Evolutionary conservation across 2,888 invertebrate genomes (phyloP), one percentile per base, ranked within the genome.

Genomic region (Margaritifera margaritifera): DNA sequence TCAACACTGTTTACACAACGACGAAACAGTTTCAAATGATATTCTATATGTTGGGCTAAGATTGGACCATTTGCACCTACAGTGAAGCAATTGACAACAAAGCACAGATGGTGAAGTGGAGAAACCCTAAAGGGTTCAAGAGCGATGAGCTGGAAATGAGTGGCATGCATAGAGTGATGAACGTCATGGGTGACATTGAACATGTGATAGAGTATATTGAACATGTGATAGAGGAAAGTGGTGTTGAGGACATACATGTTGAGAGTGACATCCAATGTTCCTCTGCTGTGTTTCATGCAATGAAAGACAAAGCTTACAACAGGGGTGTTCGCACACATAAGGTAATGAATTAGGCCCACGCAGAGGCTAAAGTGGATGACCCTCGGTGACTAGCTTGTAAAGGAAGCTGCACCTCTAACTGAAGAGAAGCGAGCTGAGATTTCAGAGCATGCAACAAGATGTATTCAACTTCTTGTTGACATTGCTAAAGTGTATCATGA

Each of bases 11-110:
- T 18, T 67, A 67, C 27, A 65, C 56, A 3, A 55, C 60, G 68
- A 71, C 57, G 68, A 64, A 68, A 59, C 51, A n/a, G 4, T 68
- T 68, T 54, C 51, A 68, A 54, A 4, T n/a, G 24, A n/a, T 71
- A 42, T 68, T 68, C 31, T 52, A 59, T 50, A 20, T 64, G 2
- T 50, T 64, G 27, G 67, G 64, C 4, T 66, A 71, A 60, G 54
- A 63, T 20, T 71, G 64, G 66, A 67, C 63, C 5, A 52, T 62
- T 57, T 55, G 66, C 24, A 71, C 67, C n/a, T 71, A 62, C 53
- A 62, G 66, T 51, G 71, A 67, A 59, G 63, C 71, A 19, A 71
- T 71, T 53, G 66, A 66, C 60, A 67, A 64, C 57, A 71, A 71
- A 60, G 71, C 67, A 42, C 71, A 67, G 22, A 63, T 67, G 54